These are phyloP conservation scores for Oxytorus armatus DNA, from an alignment of 2,888 invertebrate species.

Conservation along the genomic window DNA sequence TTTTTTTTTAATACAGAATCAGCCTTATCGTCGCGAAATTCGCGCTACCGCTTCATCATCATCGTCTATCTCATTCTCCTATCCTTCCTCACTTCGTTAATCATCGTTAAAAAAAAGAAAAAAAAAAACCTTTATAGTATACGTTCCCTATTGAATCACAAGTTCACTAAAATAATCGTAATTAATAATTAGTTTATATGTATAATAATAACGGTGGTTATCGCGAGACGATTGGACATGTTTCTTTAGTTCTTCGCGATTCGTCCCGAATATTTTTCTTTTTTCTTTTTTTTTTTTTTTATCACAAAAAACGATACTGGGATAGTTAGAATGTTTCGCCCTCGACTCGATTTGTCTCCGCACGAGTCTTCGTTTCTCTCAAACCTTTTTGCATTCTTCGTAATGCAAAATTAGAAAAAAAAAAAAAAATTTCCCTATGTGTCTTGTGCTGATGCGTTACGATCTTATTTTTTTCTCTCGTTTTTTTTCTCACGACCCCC, in stretches of 20 bases:
- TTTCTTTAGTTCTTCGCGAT: not conserved
- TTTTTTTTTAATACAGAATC: constrained; percentile 79
- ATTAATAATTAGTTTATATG: constrained; percentile 52
- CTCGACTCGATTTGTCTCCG: constrained; percentile 26
- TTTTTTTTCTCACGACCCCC: constrained; percentile 55
- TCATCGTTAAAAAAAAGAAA: constrained; percentile 26
- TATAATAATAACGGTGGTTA: constrained; percentile 55
- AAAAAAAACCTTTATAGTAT: constrained; percentile 67
- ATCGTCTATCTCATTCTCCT: constrained; percentile 56
- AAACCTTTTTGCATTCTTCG: not conserved
- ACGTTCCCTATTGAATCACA: constrained; percentile 80
- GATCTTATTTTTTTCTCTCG: constrained; percentile 29
- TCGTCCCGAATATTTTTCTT: constrained; percentile 65
- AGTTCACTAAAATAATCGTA: constrained; percentile 74
- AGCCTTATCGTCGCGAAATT: constrained; percentile 78
- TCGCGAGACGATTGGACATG: constrained; percentile 43
- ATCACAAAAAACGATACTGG: constrained; percentile 79
- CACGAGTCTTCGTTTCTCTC: constrained; percentile 7
- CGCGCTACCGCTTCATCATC: constrained; percentile 67
- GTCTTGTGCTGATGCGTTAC: constrained; percentile 25
- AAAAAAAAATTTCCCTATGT: constrained; percentile 25
- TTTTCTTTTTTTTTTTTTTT: too few species aligned
- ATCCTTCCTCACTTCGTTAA: constrained; percentile 66
- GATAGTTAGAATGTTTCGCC: constrained; percentile 48
- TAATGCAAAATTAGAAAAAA: not conserved